Evolutionary conservation across 2,797 vertebrate genomes (phyloP), one percentile per base, ranked within the genome.

Genomic region (Falco berigora): DNA sequence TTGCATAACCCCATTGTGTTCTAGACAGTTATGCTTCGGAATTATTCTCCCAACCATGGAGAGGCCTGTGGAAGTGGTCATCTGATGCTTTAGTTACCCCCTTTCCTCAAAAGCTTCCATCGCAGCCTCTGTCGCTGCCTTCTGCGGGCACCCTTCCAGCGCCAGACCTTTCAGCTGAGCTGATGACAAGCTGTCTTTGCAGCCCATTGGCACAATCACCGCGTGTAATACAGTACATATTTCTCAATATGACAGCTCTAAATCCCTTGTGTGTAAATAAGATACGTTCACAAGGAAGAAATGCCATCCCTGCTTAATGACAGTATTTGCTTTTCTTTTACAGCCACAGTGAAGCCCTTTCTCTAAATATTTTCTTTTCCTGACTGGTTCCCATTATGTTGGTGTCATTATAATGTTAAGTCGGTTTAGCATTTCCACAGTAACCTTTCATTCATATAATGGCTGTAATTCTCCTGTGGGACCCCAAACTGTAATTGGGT

Each of bases 181-280:
- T 12, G 22, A 3, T 62, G 81, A 68, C 91, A 83, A 68, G 36
- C 95, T 86, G 75, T 56, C 44, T 32, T 28, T 42, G 64, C 42
- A 90, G 77, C 95, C 94, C 97, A 13, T n/a, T 79, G 83, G 82
- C 94, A 77, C 94, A 49, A 42, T 46, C 36, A 8, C 74, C 21
- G 9, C 8, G 14, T 9, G 52, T 67, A 30, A 27, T 8, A 8
- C 71, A 19, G 73, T 15, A 21, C 88, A 10, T 22, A 44, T 47
- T 82, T 68, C 72, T 68, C 83, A 81, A 23, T 27, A 17, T 55
- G 90, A 90, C 96, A 96, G 90, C 90, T 96, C 94, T 24, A 71
- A 68, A 64, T 69, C 73, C 76, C 79, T 75, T 38, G 46, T 90
- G 64, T 78, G 94, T 80, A 86, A 92, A 94, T 69, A 86, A 85